Base-by-base conservation (phyloP, 2,797 vertebrate species). In the Naso thynnoides region DNA sequence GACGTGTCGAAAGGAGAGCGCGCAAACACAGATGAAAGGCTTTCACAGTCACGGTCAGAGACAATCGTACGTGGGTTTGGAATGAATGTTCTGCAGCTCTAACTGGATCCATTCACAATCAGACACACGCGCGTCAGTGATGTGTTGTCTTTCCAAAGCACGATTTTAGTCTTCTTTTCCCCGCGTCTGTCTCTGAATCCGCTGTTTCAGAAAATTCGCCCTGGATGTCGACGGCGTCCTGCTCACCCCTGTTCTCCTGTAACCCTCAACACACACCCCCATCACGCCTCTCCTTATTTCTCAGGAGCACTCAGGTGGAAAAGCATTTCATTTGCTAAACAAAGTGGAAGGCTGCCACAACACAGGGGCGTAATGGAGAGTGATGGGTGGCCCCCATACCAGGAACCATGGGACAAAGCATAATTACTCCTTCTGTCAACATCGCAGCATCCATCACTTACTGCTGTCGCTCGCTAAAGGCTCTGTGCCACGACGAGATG, bases 291-390 rank as follows among this genome's bases (percentile, higher is more conserved):
- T 58, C 55, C 78, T 83, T 77, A 83, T 87, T 92, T 88, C 80
- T 80, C 63, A 6, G 10, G 67, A 72, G 85, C 86, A 63, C 79
- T 92, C 78, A 88, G 78, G 87, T 92, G 82, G 89, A 93, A 93
- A 95, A 94, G 70, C 75, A 88, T 94, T 94, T 94, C 53, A 92
- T 94, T 94, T 94, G 76, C 91, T 92, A 91, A 92, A 94, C 92
- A 94, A 94, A 94, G 87, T 88, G 86, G 88, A 92, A 91, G 78
- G 88, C 81, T 94, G 88, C 63, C 89, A 93, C 92, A 94, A 83
- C 89, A 82, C 83, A 91, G 82, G 86, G 79, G 81, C 64, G 50
- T 94, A 95, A 95, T 92, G 86, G 92, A 94, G 92, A 95, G 78
- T 93, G 95, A 95, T 93, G 87, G 88, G 87, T 89, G 65, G 79